phyloP scores from a whole-genome alignment of 2,888 invertebrate genomes.

The Folsomia manolachei region DNA sequence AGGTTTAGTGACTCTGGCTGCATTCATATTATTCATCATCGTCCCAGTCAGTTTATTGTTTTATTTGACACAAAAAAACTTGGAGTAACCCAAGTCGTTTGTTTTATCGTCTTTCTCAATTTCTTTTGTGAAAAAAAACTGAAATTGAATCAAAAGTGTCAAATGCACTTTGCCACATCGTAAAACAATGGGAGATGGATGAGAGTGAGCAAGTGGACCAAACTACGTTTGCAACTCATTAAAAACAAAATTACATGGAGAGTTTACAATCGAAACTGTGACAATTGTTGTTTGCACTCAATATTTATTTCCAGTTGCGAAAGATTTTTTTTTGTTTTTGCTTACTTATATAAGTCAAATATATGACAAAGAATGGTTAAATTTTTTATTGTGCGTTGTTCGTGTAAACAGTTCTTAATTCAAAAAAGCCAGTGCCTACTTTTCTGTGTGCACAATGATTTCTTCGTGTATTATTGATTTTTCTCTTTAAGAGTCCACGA shows the following conservation, averaged over 20 bases:
- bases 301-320: neutral
- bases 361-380: no score
- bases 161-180: slow-evolving; percentile 37
- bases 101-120: neutral
- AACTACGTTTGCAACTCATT: slow-evolving; percentile 1
- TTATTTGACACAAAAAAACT: no score
- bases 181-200: slow-evolving; percentile 32
- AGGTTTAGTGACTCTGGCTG: neutral
- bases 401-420: neutral
- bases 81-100: no score
- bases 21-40: neutral
- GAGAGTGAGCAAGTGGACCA: neutral
- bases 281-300: neutral
- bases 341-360: neutral
- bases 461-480: neutral
- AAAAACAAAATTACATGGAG: neutral
- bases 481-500: neutral
- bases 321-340: neutral
- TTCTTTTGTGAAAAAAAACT: neutral
- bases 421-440: no score
- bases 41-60: no score
- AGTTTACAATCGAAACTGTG: neutral
- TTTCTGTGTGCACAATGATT: no score
- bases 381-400: neutral
- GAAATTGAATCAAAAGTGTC: slow-evolving; percentile 19